These are phyloP conservation scores for Callospermophilus lateralis DNA, from an alignment of 2,113 vertebrate genomes.

Conservation along the genomic window DNA sequence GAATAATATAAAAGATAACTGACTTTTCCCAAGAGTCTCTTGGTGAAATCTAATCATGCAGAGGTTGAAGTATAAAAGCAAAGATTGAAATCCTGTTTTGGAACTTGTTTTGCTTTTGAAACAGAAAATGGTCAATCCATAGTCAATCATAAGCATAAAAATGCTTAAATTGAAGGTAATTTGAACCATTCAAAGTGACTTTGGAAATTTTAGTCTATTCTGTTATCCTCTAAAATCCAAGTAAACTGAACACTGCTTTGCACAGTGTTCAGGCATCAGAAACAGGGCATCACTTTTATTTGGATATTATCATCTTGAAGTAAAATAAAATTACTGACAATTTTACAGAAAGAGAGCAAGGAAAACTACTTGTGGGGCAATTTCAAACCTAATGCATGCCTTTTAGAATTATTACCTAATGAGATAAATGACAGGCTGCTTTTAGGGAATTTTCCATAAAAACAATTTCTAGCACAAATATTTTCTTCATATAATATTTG, in stretches of 20 bases:
- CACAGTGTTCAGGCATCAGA: neutral
- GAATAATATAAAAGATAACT: neutral
- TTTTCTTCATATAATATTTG: neutral
- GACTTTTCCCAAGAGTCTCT: neutral
- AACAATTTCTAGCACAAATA: neutral
- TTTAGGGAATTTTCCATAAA: constrained; percentile 30
- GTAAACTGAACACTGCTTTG: neutral
- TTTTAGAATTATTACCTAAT: constrained; percentile 29
- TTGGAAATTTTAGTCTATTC: neutral
- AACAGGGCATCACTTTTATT: neutral
- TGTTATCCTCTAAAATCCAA: neutral
- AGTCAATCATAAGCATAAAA: neutral
- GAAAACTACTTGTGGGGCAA: neutral
- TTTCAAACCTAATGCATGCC: neutral
- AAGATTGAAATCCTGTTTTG: neutral
- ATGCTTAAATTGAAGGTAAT: neutral
- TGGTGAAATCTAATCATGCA: neutral
- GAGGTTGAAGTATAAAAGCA: neutral
- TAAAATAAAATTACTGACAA: neutral
- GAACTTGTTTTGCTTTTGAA: neutral
- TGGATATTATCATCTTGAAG: neutral
- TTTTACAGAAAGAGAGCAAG: neutral
- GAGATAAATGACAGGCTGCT: neutral
- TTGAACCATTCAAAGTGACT: neutral
- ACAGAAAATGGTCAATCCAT: neutral